Percentiles rank a stretch among this genome's conserved stretches.
phyloP scores from a whole-genome alignment of 2,113 vertebrate genomes.

The Columba livia region DNA sequence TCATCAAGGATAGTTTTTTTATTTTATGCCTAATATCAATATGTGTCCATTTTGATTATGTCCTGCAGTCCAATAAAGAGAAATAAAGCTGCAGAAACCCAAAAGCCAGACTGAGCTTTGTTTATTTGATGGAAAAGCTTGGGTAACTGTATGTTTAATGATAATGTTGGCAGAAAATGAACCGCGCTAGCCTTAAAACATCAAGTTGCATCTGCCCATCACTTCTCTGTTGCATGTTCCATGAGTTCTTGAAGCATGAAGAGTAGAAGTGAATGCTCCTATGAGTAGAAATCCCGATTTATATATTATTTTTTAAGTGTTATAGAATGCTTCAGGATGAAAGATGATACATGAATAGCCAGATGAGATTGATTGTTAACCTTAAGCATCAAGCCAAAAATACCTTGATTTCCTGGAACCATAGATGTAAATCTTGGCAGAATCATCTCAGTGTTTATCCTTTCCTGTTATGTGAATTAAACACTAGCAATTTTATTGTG shows the following conservation, averaged over 20 bases:
- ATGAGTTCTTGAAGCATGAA: background rate
- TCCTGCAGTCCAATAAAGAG: background rate
- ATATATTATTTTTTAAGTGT: slow-evolving; percentile 34
- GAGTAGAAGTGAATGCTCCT: background rate
- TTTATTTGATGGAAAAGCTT: background rate
- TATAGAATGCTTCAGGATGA: slow-evolving; percentile 2
- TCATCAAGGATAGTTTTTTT: background rate
- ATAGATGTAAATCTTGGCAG: slow-evolving; percentile 32
- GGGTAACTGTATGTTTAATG: background rate
- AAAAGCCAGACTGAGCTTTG: background rate
- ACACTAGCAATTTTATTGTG: slow-evolving; percentile 10
- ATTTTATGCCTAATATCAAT: background rate
- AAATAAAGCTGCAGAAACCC: background rate
- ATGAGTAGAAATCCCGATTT: background rate
- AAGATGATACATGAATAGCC: background rate
- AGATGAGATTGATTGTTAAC: background rate
- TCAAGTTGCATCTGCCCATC: background rate
- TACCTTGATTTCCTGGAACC: slow-evolving; percentile 58
- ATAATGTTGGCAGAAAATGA: background rate
- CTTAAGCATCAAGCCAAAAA: slow-evolving; percentile 17
- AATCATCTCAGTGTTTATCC: slow-evolving; percentile 44
- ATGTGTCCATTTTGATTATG: background rate
- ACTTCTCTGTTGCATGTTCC: background rate
- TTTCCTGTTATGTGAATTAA: slow-evolving; percentile 21
- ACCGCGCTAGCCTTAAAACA: background rate